Evolutionary conservation across 1,140 invertebrate genomes (phyloP).

Genomic region (Aethina tumida): DNA sequence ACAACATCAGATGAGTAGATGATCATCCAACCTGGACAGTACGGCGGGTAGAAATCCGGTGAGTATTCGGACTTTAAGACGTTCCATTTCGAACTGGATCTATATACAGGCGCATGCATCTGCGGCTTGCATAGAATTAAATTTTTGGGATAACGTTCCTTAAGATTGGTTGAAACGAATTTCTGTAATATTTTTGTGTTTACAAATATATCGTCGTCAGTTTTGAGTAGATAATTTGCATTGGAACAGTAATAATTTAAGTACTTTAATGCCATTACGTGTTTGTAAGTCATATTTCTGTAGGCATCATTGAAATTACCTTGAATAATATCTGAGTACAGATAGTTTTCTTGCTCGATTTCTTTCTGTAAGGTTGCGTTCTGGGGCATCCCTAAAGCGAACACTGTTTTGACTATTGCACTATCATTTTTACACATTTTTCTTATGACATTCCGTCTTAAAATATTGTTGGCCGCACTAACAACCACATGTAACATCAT

Average conservation of each 20-base stretch:
- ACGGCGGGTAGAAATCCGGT: conserved; percentile 49
- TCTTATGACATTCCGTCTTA: no score
- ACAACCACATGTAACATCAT: no score
- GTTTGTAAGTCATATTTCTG: conserved; percentile 78
- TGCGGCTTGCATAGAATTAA: conserved; percentile 48
- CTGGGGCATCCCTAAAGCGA: conserved; percentile 49
- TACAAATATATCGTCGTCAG: conserved; percentile 71
- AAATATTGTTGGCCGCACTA: no score
- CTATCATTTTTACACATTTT: no score
- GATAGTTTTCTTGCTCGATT: conserved; percentile 48
- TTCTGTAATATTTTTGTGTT: conserved; percentile 52
- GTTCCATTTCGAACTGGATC: conserved; percentile 64
- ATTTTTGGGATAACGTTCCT: conserved; percentile 39
- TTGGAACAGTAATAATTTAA: conserved; percentile 53
- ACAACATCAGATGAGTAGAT: conserved; percentile 60
- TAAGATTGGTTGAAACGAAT: conserved; percentile 46
- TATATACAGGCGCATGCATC: conserved; percentile 39
- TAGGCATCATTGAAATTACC: conserved; percentile 70
- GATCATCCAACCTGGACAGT: conserved; percentile 62
- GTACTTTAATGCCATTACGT: conserved; percentile 74
- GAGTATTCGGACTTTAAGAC: conserved; percentile 57
- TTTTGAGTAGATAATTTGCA: conserved; percentile 62
- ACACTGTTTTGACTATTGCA: no score
- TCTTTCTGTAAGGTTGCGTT: conserved; percentile 34
- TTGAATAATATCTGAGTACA: conserved; percentile 61